Evolutionary conservation across 2,113 vertebrate genomes (phyloP).

Genomic region (Chunga burmeisteri): DNA sequence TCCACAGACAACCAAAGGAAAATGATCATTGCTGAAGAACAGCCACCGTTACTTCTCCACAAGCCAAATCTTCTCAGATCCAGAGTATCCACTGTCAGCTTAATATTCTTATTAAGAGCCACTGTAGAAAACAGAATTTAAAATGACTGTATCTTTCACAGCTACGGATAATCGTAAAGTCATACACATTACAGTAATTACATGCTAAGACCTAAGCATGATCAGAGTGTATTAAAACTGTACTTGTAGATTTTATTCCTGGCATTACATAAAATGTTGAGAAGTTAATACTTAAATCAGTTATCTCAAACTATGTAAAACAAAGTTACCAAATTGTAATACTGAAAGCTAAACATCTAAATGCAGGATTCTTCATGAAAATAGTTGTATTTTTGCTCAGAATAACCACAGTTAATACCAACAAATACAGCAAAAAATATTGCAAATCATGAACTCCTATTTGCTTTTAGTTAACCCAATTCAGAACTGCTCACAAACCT

Average conservation of each 20-base stretch:
- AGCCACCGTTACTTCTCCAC: slow-evolving; percentile 62
- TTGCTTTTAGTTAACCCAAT: neutral
- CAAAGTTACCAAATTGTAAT: neutral
- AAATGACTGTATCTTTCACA: neutral
- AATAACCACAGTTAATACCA: neutral
- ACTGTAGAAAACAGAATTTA: slow-evolving; percentile 62
- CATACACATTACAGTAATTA: neutral
- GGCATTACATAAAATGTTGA: neutral
- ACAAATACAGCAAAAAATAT: neutral
- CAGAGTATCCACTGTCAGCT: slow-evolving; percentile 71
- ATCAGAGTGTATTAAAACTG: neutral
- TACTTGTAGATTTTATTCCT: neutral
- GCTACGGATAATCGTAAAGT: neutral
- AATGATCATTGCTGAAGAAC: slow-evolving; percentile 64
- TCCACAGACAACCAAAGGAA: slow-evolving; percentile 81
- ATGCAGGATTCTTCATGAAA: neutral
- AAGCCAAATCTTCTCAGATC: slow-evolving; percentile 76
- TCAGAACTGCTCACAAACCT: neutral
- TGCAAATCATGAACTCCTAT: neutral
- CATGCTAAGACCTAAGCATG: neutral
- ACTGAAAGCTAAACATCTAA: neutral
- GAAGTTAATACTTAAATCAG: neutral
- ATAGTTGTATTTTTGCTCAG: neutral
- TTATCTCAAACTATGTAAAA: neutral
- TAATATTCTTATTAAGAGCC: slow-evolving; percentile 55